Evolutionary conservation across 2,113 vertebrate genomes (phyloP).

Genomic region (Cinclus mexicanus): DNA sequence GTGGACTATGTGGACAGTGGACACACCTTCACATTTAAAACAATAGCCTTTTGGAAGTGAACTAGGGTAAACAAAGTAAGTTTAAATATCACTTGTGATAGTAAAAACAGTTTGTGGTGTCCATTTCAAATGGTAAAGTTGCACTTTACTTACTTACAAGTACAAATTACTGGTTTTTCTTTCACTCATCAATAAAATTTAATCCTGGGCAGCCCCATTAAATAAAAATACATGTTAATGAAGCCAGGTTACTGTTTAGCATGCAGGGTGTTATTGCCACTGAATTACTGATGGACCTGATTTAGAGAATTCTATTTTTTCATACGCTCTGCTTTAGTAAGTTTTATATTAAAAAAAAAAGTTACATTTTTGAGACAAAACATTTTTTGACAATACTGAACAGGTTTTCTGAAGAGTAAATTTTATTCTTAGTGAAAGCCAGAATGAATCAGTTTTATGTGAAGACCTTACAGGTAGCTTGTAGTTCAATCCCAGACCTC

Average conservation of each 20-base stretch:
- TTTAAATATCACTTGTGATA: not conserved
- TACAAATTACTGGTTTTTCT: not conserved
- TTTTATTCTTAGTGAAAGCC: not conserved
- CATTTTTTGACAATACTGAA: not conserved
- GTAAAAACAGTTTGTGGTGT: not conserved
- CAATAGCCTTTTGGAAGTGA: not conserved
- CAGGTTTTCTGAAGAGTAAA: not conserved
- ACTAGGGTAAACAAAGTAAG: not conserved
- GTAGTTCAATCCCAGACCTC: not conserved
- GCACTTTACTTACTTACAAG: not conserved
- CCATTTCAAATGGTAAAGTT: slow-evolving; percentile 25
- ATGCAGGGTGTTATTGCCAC: not conserved
- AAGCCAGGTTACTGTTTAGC: not conserved
- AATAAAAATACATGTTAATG: not conserved
- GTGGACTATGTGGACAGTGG: not conserved
- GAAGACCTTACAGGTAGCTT: not conserved
- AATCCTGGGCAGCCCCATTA: not conserved
- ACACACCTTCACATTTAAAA: not conserved
- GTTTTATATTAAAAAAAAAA: not conserved
- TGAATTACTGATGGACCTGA: not conserved
- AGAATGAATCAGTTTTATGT: not conserved
- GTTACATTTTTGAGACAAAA: not conserved
- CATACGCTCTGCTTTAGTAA: not conserved
- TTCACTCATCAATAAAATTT: not conserved
- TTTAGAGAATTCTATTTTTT: not conserved